These are phyloP conservation scores for Nymphalis io DNA, from an alignment of 1,140 invertebrate genomes.

Conservation along the genomic window DNA sequence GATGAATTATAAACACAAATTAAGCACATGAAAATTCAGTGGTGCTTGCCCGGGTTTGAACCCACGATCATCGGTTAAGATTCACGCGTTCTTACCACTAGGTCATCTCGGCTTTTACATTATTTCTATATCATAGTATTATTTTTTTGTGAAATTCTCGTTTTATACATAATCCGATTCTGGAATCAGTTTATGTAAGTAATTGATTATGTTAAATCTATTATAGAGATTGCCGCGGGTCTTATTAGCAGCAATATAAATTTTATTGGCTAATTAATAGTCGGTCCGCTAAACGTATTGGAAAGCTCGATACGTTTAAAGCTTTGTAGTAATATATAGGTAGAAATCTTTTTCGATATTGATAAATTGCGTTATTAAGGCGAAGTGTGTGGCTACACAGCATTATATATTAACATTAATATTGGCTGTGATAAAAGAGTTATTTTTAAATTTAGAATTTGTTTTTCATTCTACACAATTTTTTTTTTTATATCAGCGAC, in stretches of 20 bases:
- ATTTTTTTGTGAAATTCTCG: not conserved
- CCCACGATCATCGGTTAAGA: too few species aligned
- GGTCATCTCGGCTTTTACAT: not conserved
- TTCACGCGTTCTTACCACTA: too few species aligned
- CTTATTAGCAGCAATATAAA: constrained; percentile 46
- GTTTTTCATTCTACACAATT: too few species aligned
- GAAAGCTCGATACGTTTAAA: constrained; percentile 43
- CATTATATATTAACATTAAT: not conserved
- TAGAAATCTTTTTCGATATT: constrained; percentile 52
- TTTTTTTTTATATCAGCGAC: too few species aligned
- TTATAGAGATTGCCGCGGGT: constrained; percentile 39
- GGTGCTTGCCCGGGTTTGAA: too few species aligned
- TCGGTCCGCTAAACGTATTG: constrained; percentile 39
- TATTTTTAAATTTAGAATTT: too few species aligned
- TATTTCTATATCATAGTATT: too few species aligned
- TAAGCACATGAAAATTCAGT: too few species aligned
- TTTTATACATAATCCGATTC: constrained; percentile 3
- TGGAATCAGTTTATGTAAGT: constrained; percentile 34
- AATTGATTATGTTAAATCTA: constrained; percentile 38
- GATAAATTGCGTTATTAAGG: constrained; percentile 46
- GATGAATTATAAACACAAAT: too few species aligned
- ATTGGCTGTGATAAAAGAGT: too few species aligned
- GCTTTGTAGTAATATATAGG: constrained; percentile 40
- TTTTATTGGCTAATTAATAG: constrained; percentile 47
- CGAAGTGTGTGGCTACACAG: constrained; percentile 20